Evolutionary conservation across 2,797 vertebrate species (phyloP), one percentile per base, ranked within the genome.

Genomic region (Leptoclinus maculatus): DNA sequence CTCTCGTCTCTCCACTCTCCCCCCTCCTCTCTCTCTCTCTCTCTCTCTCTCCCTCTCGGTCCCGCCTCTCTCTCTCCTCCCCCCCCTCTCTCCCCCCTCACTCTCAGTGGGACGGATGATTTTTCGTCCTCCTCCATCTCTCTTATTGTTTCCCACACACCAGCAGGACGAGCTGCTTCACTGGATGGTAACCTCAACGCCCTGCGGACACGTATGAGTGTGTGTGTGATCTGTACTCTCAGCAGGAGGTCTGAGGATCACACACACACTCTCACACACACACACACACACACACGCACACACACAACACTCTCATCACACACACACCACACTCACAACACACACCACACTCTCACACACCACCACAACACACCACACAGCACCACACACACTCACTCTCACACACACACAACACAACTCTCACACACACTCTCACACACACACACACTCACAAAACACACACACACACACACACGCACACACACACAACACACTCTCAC

Each of bases 121-220:
- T 91, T 90, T 92, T 92, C 72, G 23, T 85, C 82, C 64, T 90
- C 79, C 88, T 92, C 89, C 82, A 85, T 92, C 91, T 91, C 86
- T 92, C 88, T 91, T 89, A 90, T 92, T 92, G 90, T 88, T 86
- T 89, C 86, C 86, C 88, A 91, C 87, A 85, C 89, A 79, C 79
- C 84, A 89, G 89, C 74, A 83, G 83, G 72, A 87, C 8, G 87
- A 87, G 87, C 80, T 78, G 91, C 89, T 92, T 84, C 88, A 86
- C 79, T 92, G 91, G 86, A 71, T 43, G 86, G 84, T 47, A 19
- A 19, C 76, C 58, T 76, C 7, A 86, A 85, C 86, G 78, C 85
- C 89, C 89, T 9, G 65, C 29, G n/a, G 87, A 88, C 78, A 10
- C 9, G 73, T 63, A 39, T 63, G 71, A 45, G 53, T 64, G 47